Base-by-base conservation (phyloP, 1,140 invertebrate species). In the Drosophila setifemur region DNA sequence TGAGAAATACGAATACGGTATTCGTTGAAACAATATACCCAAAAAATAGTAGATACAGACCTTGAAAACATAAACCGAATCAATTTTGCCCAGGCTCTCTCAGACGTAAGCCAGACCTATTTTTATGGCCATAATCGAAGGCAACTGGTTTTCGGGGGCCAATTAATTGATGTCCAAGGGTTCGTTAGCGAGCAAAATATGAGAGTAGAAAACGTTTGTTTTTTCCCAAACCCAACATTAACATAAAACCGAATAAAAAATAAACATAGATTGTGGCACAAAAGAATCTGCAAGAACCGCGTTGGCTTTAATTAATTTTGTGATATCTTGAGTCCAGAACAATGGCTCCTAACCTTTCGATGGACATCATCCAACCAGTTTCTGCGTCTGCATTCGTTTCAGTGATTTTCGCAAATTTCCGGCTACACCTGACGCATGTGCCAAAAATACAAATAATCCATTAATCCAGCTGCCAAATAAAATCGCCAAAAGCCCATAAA, bases 111-210 rank as follows among this genome's bases (percentile, higher is more conserved):
- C 67, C 44, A 69, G 67, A 69, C 67, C 66, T 21, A 70, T 55
- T 68, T 69, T 52, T 47, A 55, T 26, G 31, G 11, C 26, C 63
- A 67, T 66, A 67, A 43, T 35, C 28, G 28, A 40, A 28, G 28
- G 39, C n/a, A 70, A 71, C 67, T 50, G 67, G 67, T 71, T 71
- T 42, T 45, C 5, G 18, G n/a, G 33, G 33, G 23, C 19, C 39
- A 43, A 49, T 49, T 60, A 67, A 53, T 67, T 67, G 61, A 4
- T 39, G 44, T 47, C 44, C 53, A 70, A 71, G 67, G 67, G 67
- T 39, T 42, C 39, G 39, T 50, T 50, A 71, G 39, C 43, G 49
- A 42, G 29, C n/a, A 12, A 58, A 70, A 50, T 49, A 48, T 63
- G 12, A 44, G 31, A 14, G 1, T 12, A 19, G 33, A 25, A 50